phyloP scores from a whole-genome alignment of 2,888 invertebrate species.

The Pristionchus exspectatus region DNA sequence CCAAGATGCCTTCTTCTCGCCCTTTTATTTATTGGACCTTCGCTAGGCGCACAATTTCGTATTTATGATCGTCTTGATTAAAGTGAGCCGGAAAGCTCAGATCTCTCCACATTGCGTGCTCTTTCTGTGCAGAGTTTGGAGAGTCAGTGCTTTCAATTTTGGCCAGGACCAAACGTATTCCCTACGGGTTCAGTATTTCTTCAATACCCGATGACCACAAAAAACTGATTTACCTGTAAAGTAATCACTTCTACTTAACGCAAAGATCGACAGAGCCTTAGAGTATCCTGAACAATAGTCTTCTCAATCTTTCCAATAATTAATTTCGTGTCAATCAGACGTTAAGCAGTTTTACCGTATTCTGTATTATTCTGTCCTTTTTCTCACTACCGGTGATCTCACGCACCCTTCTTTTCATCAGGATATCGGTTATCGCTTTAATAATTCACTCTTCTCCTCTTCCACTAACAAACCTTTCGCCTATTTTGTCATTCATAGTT shows the following conservation, averaged over 20 bases:
- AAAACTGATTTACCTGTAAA: not conserved
- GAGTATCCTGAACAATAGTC: not conserved
- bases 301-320: not conserved
- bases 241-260: too few species aligned
- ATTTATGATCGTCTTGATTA: conserved; percentile 19
- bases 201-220: not conserved
- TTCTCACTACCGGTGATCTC: conserved; percentile 7
- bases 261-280: not conserved
- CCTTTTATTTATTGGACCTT: not conserved
- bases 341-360: not conserved
- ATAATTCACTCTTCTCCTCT: not conserved
- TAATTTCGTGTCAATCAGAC: not conserved
- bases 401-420: not conserved
- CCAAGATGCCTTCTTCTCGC: not conserved
- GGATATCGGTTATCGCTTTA: conserved; percentile 20
- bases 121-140: not conserved
- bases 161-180: not conserved
- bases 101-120: not conserved
- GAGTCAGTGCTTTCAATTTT: not conserved
- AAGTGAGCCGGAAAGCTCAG: not conserved
- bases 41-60: conserved; percentile 19
- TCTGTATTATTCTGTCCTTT: not conserved
- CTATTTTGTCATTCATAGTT: not conserved
- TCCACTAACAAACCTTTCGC: not conserved
- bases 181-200: not conserved